Evolutionary conservation across 2,888 invertebrate species (phyloP).

Genomic region (Phytoseiulus persimilis): DNA sequence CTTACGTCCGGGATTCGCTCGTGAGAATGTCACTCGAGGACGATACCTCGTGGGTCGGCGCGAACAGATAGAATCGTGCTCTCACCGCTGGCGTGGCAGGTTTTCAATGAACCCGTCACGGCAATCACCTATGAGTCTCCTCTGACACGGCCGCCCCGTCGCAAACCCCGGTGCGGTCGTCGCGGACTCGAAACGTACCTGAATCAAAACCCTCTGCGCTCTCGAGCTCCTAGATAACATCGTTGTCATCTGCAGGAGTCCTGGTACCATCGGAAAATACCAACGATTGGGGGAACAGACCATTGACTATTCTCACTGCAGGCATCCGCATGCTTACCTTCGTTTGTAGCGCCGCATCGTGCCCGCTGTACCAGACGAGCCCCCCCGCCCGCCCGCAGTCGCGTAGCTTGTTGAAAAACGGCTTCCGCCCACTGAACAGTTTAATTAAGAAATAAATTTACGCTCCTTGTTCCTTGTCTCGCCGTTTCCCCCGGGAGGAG

Average conservation of each 20-base stretch:
- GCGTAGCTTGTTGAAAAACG: background rate
- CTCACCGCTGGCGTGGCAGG: no score
- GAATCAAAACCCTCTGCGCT: background rate
- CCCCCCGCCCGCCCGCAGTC: no score
- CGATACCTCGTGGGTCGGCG: no score
- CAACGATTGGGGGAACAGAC: background rate
- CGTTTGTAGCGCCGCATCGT: background rate
- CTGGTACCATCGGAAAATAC: background rate
- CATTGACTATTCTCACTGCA: background rate
- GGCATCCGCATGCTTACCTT: background rate
- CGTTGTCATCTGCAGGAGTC: background rate
- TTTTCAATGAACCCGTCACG: no score
- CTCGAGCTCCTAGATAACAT: background rate
- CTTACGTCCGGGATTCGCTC: no score
- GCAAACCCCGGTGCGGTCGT: background rate
- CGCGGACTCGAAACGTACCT: background rate
- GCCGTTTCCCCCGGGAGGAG: background rate
- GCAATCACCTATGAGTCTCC: no score
- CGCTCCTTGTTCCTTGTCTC: background rate
- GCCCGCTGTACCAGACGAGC: background rate
- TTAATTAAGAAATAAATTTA: background rate
- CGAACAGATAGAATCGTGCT: no score
- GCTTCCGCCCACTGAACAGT: background rate
- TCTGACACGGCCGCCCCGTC: no score
- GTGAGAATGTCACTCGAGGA: no score